Conservation (phyloP, 2,888 invertebrate genomes). For the Frankliniella intonsa region DNA sequence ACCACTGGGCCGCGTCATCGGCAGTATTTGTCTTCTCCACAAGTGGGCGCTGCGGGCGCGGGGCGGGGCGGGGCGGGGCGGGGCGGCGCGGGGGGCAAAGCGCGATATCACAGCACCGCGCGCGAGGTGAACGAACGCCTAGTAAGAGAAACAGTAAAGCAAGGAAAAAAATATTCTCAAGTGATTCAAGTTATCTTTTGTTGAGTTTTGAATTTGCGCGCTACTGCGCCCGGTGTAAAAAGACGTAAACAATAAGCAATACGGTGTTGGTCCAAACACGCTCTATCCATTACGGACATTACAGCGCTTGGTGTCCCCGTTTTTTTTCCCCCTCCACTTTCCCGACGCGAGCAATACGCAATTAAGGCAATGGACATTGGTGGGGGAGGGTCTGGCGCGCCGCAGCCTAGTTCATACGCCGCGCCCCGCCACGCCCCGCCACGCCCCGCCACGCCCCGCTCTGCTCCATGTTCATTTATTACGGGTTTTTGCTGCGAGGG, state of each 20-base stretch:
- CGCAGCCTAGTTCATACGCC: too few species aligned
- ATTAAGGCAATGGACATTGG: not conserved
- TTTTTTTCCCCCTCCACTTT: not conserved
- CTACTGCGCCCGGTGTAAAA: too few species aligned
- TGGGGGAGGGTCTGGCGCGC: too few species aligned
- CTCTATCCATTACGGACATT: not conserved
- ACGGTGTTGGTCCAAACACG: too few species aligned
- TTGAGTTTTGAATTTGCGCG: too few species aligned
- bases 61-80: too few species aligned
- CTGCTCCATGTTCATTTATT: not conserved
- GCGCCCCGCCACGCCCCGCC: too few species aligned
- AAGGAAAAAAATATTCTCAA: too few species aligned
- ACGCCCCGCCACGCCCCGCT: not conserved
- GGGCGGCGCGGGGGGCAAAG: not conserved
- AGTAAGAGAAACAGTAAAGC: not conserved
- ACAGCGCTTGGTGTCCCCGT: not conserved
- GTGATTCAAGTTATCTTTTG: too few species aligned
- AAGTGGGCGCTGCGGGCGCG: too few species aligned
- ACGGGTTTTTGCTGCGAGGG: not conserved
- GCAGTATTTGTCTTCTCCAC: not conserved
- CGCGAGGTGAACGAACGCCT: not conserved
- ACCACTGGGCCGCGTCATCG: not conserved
- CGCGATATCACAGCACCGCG: not conserved
- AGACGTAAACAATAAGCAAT: too few species aligned
- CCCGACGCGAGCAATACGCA: not conserved